These are phyloP conservation scores for Tenthredo distinguenda DNA, from an alignment of 2,888 invertebrate genomes.

Conservation along the genomic window DNA sequence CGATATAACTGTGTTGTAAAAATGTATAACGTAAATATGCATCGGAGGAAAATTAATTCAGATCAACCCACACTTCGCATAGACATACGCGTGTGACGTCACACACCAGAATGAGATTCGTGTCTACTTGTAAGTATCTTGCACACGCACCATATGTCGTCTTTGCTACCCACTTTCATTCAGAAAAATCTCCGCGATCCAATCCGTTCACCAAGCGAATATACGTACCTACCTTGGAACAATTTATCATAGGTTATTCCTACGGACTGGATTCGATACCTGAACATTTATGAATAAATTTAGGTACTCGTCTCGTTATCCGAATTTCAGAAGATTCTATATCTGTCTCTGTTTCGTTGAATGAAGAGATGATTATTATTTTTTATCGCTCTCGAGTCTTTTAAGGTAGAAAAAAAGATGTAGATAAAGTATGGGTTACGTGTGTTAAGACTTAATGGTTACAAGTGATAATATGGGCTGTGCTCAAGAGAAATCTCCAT, in stretches of 20 bases:
- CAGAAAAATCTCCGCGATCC: constrained; percentile 24
- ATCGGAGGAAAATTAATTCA: constrained; percentile 48
- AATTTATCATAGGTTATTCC: not conserved
- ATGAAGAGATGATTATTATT: not conserved
- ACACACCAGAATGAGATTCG: constrained; percentile 44
- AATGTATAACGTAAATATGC: constrained; percentile 36
- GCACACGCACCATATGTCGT: constrained; percentile 13
- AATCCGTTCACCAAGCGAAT: not conserved
- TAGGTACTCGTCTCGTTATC: not conserved
- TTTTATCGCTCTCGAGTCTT: not conserved
- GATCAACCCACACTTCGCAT: constrained; percentile 47
- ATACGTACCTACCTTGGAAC: not conserved
- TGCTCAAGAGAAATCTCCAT: not conserved
- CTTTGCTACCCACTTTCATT: constrained; percentile 45
- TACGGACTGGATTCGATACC: not conserved
- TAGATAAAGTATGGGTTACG: not conserved
- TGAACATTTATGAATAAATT: not conserved
- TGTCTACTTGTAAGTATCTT: constrained; percentile 17
- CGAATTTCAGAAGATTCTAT: not conserved
- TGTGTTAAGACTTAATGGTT: not conserved
- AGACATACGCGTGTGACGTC: constrained; percentile 45
- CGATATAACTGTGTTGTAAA: not conserved
- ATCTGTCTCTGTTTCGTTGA: not conserved
- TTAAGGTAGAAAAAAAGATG: not conserved
- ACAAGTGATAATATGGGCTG: not conserved